A percentile compares a stretch with the other conserved stretches of the same genome.
Evolutionary conservation across 2,797 vertebrate species (phyloP).

Genomic region (Muscicapa comitata): DNA sequence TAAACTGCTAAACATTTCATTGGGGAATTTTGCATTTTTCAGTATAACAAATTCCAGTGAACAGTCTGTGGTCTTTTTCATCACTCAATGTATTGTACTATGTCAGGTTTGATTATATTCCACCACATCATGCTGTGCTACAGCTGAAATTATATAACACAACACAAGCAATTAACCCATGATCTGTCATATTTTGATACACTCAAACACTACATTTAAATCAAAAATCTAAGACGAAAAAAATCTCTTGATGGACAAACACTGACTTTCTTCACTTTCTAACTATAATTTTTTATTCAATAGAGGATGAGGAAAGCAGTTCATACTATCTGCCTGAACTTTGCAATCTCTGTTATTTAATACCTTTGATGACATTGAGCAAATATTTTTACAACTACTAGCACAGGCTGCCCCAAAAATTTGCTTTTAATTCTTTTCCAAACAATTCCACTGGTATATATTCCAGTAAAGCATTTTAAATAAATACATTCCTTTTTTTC

Average conservation of each 20-base stretch:
- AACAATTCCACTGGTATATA: background rate
- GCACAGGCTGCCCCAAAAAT: background rate
- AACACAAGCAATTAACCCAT: background rate
- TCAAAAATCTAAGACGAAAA: background rate
- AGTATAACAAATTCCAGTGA: background rate
- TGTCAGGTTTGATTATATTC: background rate
- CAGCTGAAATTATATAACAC: background rate
- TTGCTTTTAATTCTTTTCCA: background rate
- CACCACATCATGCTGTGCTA: background rate
- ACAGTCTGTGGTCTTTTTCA: background rate
- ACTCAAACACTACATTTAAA: background rate
- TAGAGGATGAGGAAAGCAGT: background rate
- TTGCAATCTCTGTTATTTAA: background rate
- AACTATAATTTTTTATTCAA: background rate
- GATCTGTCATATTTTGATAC: background rate
- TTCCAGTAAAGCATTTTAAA: background rate
- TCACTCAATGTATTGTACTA: background rate
- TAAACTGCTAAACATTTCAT: background rate
- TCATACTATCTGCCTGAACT: background rate
- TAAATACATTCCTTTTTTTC: background rate
- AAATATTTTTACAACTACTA: background rate
- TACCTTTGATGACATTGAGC: background rate
- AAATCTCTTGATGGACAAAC: background rate
- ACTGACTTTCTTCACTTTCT: background rate
- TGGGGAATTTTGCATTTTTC: background rate